Evolutionary conservation across 2,888 invertebrate species (phyloP).

Genomic region (Rhodophaea formosa): DNA sequence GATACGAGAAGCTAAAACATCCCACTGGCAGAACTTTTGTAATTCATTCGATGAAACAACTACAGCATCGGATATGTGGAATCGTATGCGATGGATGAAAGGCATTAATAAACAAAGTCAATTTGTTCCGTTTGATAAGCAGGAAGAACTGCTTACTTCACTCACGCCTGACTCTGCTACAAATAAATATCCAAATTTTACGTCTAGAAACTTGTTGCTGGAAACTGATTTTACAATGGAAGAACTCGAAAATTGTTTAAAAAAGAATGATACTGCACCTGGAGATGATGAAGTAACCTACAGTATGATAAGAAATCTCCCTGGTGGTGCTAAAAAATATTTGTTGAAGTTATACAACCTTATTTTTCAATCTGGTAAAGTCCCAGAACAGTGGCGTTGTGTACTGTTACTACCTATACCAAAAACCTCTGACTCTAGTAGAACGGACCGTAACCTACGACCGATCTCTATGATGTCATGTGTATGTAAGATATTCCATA

Average conservation of each 20-base stretch:
- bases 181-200: neutral
- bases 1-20: neutral
- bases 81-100: conserved; percentile 18
- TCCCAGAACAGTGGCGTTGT: conserved; percentile 10
- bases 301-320: conserved; percentile 15
- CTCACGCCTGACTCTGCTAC: conserved; percentile 13
- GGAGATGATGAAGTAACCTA: conserved; percentile 9
- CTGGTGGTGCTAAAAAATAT: neutral
- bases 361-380: neutral
- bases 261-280: conserved; percentile 12
- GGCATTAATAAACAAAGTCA: neutral
- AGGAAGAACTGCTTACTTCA: neutral
- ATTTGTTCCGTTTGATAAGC: neutral
- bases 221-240: neutral
- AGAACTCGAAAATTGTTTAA: neutral
- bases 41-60: conserved; percentile 6
- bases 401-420: conserved; percentile 4
- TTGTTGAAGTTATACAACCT: conserved; percentile 3
- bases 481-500: conserved; percentile 14
- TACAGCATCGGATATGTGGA: conserved; percentile 16
- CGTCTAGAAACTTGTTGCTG: neutral
- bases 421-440: neutral
- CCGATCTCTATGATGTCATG: conserved; percentile 12
- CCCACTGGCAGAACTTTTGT: conserved; percentile 6
- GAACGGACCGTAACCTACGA: neutral